Percentiles rank a stretch among this genome's conserved stretches.
Evolutionary conservation across 35 echinoderm and acorn worm species (phyloP).

Genomic region (Amphiura filiformis): DNA sequence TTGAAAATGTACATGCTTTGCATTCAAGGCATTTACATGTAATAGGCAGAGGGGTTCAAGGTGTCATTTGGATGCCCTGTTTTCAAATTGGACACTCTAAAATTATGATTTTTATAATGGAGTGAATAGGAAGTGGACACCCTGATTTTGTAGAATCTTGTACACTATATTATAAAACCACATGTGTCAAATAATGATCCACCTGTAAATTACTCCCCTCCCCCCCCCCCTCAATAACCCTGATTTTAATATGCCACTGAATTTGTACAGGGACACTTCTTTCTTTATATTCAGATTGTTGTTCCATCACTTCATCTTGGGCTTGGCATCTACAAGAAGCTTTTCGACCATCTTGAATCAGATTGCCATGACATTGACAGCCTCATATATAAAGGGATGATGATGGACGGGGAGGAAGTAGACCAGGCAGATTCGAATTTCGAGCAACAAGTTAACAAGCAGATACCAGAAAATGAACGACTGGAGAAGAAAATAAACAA

Average conservation of each 20-base stretch:
- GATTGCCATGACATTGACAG: conserved; percentile 21
- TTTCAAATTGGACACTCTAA: too few relatives aligned
- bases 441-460: neutral
- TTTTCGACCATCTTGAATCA: conserved; percentile 12
- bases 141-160: too few relatives aligned
- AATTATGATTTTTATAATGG: too few relatives aligned
- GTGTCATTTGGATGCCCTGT: too few relatives aligned
- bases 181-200: neutral
- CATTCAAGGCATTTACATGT: too few relatives aligned
- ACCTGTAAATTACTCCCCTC: neutral
- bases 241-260: too few relatives aligned
- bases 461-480: neutral
- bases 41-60: too few relatives aligned
- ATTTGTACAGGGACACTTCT: neutral
- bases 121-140: too few relatives aligned
- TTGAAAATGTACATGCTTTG: too few relatives aligned
- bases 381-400: neutral
- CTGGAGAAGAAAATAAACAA: neutral
- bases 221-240: neutral
- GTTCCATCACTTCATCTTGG: conserved; percentile 20
- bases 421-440: neutral
- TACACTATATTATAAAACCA: neutral
- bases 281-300: conserved; percentile 8
- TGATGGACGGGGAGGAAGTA: neutral
- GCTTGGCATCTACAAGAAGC: conserved; percentile 24